Evolutionary conservation across 2,113 vertebrate species (phyloP).

Genomic region (Marcusenius ussheri): DNA sequence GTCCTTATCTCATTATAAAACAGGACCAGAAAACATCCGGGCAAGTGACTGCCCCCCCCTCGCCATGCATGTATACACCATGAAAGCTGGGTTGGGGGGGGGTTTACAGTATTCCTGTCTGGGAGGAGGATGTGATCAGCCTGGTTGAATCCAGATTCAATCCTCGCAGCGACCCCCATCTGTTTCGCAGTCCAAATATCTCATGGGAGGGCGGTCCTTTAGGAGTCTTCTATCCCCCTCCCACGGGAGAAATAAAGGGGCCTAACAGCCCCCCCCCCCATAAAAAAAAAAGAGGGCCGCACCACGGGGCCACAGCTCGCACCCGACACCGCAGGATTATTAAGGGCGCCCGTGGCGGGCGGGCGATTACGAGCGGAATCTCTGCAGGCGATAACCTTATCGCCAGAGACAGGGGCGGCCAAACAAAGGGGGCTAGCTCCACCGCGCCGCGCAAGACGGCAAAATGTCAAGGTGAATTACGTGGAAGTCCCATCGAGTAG

Average conservation of each 20-base stretch:
- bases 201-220: not conserved
- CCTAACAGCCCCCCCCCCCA: not conserved
- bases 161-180: not conserved
- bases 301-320: not conserved
- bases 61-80: not conserved
- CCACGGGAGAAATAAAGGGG: not conserved
- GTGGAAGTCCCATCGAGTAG: not conserved
- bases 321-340: not conserved
- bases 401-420: not conserved
- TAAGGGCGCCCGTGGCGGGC: not conserved
- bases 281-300: not conserved
- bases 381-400: not conserved
- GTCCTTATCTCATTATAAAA: not conserved
- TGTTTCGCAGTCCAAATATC: not conserved
- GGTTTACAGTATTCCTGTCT: not conserved
- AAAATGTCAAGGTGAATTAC: slow-evolving; percentile 16
- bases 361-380: not conserved
- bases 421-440: not conserved
- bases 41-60: not conserved
- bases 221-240: not conserved
- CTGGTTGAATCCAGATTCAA: not conserved
- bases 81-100: not conserved
- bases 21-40: not conserved
- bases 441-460: not conserved
- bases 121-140: not conserved